Evolutionary conservation across 2,888 invertebrate genomes (phyloP).

Genomic region (Noctua comes): DNA sequence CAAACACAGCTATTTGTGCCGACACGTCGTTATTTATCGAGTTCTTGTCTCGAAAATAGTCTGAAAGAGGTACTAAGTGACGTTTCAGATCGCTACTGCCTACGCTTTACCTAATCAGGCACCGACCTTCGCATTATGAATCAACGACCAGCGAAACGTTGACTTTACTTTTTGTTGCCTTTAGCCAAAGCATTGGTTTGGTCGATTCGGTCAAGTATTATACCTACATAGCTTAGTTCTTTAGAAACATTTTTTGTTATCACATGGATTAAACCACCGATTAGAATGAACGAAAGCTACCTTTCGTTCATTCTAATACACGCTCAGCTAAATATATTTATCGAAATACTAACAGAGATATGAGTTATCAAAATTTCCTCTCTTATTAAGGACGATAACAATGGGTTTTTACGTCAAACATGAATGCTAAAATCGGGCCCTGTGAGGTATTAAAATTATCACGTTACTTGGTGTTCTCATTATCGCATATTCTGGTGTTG

Average conservation of each 20-base stretch:
- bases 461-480: conserved; percentile 19
- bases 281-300: not conserved
- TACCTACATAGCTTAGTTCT: not conserved
- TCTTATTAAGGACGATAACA: not conserved
- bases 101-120: conserved; percentile 38
- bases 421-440: not conserved
- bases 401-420: conserved; percentile 20
- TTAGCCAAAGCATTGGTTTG: not conserved
- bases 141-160: conserved; percentile 20
- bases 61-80: conserved; percentile 6
- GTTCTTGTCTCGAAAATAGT: conserved; percentile 37
- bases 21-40: conserved; percentile 27
- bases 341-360: conserved; percentile 2
- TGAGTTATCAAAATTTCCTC: conserved; percentile 3
- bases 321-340: conserved; percentile 7
- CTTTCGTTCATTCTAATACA: too few species aligned
- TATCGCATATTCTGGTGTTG: conserved; percentile 33
- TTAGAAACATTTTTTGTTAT: conserved; percentile 5
- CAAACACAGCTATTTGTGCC: conserved; percentile 22
- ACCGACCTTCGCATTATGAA: conserved; percentile 44
- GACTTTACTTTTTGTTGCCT: not conserved
- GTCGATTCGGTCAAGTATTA: not conserved
- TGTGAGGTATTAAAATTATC: conserved; percentile 17
- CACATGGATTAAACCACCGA: not conserved
- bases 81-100: conserved; percentile 5